phyloP scores from a whole-genome alignment of 1,140 invertebrate genomes.

The Drosophila nebulosa region DNA sequence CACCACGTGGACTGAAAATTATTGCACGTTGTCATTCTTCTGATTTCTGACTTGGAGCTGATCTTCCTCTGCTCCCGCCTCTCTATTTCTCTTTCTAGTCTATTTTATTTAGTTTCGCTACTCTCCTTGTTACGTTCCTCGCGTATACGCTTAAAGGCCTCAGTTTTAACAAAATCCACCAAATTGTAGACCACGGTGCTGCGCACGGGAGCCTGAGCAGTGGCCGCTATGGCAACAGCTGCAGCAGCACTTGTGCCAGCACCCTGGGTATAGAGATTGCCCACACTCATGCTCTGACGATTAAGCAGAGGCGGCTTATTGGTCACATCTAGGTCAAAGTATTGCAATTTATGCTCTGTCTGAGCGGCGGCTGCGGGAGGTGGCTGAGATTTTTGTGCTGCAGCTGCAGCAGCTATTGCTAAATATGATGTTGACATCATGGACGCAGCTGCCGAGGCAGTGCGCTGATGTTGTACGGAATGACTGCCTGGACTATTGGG shows the following conservation, averaged over 20 bases:
- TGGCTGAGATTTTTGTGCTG: conserved; percentile 28
- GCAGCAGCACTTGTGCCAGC: conserved; percentile 35
- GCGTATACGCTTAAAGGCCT: conserved; percentile 93
- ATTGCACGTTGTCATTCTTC: conserved; percentile 56
- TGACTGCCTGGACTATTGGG: conserved; percentile 63
- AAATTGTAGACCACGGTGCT: conserved; percentile 90
- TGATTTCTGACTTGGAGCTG: not conserved
- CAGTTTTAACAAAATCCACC: conserved; percentile 94
- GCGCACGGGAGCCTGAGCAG: conserved; percentile 43
- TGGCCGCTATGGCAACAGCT: conserved; percentile 29
- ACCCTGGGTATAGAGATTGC: conserved; percentile 57
- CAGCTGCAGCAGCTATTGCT: not conserved
- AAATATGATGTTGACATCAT: conserved; percentile 39
- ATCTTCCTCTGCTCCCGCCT: too few relatives aligned
- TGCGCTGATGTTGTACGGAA: conserved; percentile 69
- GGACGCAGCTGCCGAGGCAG: conserved; percentile 54
- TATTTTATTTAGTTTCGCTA: conserved; percentile 27
- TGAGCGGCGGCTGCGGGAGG: conserved; percentile 25
- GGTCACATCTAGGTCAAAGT: conserved; percentile 87
- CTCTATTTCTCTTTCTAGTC: not conserved
- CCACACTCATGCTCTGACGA: conserved; percentile 61
- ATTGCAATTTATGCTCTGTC: conserved; percentile 82
- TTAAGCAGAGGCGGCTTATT: conserved; percentile 69
- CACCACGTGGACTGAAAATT: conserved; percentile 35
- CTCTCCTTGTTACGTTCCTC: conserved; percentile 86